Percentiles rank a stretch among this genome's conserved stretches.
Conservation (phyloP, 2,113 vertebrate genomes). For the Bubo blakistoni region DNA sequence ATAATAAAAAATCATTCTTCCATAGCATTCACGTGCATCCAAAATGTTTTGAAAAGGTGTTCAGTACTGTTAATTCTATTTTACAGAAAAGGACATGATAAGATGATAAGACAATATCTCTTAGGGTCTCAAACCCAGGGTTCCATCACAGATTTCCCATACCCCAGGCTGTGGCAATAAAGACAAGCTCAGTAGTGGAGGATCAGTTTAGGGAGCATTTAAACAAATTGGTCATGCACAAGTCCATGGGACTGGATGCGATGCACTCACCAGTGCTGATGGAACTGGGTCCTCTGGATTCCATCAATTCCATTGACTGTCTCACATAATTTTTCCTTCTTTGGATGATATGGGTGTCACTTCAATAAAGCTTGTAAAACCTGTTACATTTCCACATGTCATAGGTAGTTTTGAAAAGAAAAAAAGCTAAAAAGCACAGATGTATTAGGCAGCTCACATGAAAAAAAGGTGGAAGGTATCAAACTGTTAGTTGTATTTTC, state of each 20-base stretch:
- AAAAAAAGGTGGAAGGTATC: background rate
- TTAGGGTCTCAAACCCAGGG: background rate
- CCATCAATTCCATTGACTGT: background rate
- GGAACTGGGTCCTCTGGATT: background rate
- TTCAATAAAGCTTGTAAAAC: background rate
- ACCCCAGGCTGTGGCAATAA: background rate
- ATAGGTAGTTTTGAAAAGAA: background rate
- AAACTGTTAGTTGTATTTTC: background rate
- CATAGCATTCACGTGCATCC: background rate
- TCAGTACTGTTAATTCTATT: background rate
- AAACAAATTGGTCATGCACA: background rate
- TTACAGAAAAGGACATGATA: background rate
- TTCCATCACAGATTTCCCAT: background rate
- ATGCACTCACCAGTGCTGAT: background rate
- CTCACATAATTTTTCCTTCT: background rate
- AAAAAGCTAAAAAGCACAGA: background rate
- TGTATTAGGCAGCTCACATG: background rate
- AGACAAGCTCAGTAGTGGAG: background rate
- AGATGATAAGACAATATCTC: background rate
- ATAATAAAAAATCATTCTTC: background rate
- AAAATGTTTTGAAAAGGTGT: background rate
- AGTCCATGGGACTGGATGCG: background rate
- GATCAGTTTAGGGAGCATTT: background rate
- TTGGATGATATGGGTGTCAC: background rate
- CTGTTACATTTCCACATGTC: background rate